Evolutionary conservation across 2,113 vertebrate species (phyloP).

Genomic region (Nycticryphes semicollaris): DNA sequence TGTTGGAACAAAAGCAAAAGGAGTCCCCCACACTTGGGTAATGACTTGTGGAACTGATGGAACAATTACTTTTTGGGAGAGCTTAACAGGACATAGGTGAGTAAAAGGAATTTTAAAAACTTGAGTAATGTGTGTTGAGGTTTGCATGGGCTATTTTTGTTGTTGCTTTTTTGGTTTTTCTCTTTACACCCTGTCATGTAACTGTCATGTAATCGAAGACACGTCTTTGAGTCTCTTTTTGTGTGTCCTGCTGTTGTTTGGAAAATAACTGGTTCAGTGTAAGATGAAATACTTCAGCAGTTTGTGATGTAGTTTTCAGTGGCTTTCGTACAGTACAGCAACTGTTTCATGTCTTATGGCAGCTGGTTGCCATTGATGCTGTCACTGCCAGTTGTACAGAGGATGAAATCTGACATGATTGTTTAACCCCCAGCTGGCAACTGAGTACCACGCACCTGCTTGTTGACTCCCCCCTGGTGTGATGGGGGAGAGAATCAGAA

Average conservation of each 20-base stretch:
- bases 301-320: not conserved
- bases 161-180: rapidly evolving
- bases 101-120: not conserved
- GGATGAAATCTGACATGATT: not conserved
- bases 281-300: not conserved
- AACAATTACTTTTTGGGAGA: conserved; percentile 93
- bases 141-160: not conserved
- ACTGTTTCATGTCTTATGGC: not conserved
- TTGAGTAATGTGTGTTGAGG: not conserved
- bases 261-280: not conserved
- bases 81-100: conserved; percentile 92
- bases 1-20: conserved; percentile 92
- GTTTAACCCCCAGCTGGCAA: not conserved
- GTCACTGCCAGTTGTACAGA: not conserved
- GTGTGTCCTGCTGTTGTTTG: not conserved
- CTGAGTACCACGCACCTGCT: not conserved
- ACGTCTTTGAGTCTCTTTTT: not conserved
- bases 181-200: not conserved
- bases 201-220: not conserved
- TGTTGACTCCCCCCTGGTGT: rapidly evolving
- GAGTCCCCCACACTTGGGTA: conserved; percentile 90
- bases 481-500: not conserved
- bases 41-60: conserved; percentile 91
- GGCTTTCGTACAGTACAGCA: not conserved
- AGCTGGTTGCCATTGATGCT: not conserved